These are phyloP conservation scores for Aspidiotus rigidus DNA, from an alignment of 2,888 invertebrate genomes.

Conservation along the genomic window DNA sequence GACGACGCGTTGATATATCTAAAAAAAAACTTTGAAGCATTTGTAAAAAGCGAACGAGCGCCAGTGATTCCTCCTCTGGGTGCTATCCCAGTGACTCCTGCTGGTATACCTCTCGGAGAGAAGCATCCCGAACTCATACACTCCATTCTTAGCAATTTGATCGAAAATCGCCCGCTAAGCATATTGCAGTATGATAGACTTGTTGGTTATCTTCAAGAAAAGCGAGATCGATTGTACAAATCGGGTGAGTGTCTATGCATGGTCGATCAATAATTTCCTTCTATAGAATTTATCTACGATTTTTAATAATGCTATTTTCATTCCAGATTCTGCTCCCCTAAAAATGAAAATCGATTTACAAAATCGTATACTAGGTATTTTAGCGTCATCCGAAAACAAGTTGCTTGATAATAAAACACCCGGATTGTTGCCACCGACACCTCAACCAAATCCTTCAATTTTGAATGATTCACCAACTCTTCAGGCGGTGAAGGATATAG, in stretches of 20 bases:
- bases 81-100: slow-evolving; percentile 41
- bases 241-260: too few relatives aligned
- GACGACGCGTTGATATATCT: slow-evolving; percentile 79
- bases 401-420: not conserved
- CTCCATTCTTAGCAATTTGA: slow-evolving; percentile 64
- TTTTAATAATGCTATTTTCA: too few relatives aligned
- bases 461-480: slow-evolving; percentile 17
- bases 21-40: slow-evolving; percentile 58
- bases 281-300: too few relatives aligned
- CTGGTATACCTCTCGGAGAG: slow-evolving; percentile 38
- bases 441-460: slow-evolving; percentile 15
- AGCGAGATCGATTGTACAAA: slow-evolving; percentile 52
- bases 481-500: slow-evolving; percentile 2
- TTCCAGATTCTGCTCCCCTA: not conserved
- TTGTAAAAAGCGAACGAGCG: slow-evolving; percentile 50
- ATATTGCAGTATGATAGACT: slow-evolving; percentile 70
- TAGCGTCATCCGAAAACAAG: slow-evolving; percentile 51
- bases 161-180: slow-evolving; percentile 69
- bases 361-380: slow-evolving; percentile 65
- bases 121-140: slow-evolving; percentile 56
- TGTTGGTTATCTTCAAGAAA: slow-evolving; percentile 61
- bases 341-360: slow-evolving; percentile 47
- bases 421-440: slow-evolving; percentile 7
- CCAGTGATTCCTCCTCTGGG: slow-evolving; percentile 43
- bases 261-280: too few relatives aligned